A percentile compares a stretch with the other conserved stretches of the same genome.
These are phyloP conservation scores for Solenopsis invicta DNA, from an alignment of 1,140 invertebrate species.

Conservation along the genomic window DNA sequence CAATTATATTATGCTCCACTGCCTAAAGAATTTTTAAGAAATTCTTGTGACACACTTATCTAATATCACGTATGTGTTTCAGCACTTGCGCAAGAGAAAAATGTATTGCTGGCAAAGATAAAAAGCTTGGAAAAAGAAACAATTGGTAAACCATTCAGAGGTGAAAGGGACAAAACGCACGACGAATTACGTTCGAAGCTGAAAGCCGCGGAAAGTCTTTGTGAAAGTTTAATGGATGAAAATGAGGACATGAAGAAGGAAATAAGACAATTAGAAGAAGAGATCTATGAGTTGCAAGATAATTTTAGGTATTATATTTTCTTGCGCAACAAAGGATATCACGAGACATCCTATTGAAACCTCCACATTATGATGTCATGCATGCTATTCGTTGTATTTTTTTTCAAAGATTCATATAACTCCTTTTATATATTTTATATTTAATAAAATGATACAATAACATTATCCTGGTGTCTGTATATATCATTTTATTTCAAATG, in stretches of 20 bases:
- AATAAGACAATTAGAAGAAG: constrained; percentile 96
- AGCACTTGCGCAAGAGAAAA: constrained; percentile 84
- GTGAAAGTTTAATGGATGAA: constrained; percentile 98
- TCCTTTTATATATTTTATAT: neutral
- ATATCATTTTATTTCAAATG: constrained; percentile 21
- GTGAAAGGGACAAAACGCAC: constrained; percentile 87
- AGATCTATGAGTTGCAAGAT: constrained; percentile 99
- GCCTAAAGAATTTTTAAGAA: neutral
- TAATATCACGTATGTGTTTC: neutral
- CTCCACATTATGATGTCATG: neutral
- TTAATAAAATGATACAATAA: constrained; percentile 26
- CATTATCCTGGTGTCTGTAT: constrained; percentile 11
- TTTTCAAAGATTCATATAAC: neutral
- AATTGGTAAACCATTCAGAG: constrained; percentile 85
- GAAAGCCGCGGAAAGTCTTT: constrained; percentile 94
- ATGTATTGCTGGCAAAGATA: constrained; percentile 85
- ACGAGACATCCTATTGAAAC: constrained; percentile 2
- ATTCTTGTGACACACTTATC: neutral
- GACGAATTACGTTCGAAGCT: constrained; percentile 93
- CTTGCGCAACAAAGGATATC: constrained; percentile 8
- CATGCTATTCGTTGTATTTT: constrained; percentile 30
- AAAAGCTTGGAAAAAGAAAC: constrained; percentile 86
- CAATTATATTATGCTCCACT: neutral
- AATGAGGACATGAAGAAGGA: constrained; percentile 98
- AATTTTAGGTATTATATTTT: constrained; percentile 92